Base-by-base conservation (phyloP, 2,113 vertebrate species). In the Calyptommatus sinebrachiatus region DNA sequence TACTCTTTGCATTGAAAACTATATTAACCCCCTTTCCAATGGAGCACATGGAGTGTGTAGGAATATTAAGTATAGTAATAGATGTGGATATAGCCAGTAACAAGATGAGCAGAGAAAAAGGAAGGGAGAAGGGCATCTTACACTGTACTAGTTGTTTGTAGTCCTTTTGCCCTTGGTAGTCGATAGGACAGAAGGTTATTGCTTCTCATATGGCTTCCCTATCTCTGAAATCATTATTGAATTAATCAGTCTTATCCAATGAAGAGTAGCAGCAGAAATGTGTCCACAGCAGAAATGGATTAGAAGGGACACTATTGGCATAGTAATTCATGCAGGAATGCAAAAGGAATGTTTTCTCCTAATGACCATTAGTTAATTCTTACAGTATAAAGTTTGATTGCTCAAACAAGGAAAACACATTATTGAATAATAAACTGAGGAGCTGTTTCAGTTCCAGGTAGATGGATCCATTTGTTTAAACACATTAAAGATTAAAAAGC, bases 371-470 rank as follows among this genome's bases (percentile, higher is more conserved):
- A 60, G 57, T 76, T 50, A 29, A 1, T 66, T 76, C 62, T 50
- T 45, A 29, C 45, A 22, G 20, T 45, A 50, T 21, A 66, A 45
- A 60, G 35, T 66, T 48, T 48, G 26, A 2, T 77, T n/a, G 53
- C 45, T 41, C 69, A 68, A 71, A 26, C 67, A 73, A 81, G 74
- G 76, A n/a, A 84, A 84, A 31, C 53, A 46, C 53, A 57, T 57
- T 57, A 57, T 7, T 72, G 14, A 29, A 60, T 71, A 70, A 88
- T 86, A 50, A 79, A 60, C n/a, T 84, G 80, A 87, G 83, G 89
- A 93, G 77, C 5, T 85, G 74, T 78, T 77, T 85, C 68, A 77
- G 90, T 91, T 86, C 83, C 69, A 86, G 76, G 85, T 53, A 87
- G 86, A 84, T 76, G 31, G 89, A 88, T 86, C 86, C 2, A 84